Evolutionary conservation across 2,113 vertebrate species (phyloP).

Genomic region (Accipiter cooperii): DNA sequence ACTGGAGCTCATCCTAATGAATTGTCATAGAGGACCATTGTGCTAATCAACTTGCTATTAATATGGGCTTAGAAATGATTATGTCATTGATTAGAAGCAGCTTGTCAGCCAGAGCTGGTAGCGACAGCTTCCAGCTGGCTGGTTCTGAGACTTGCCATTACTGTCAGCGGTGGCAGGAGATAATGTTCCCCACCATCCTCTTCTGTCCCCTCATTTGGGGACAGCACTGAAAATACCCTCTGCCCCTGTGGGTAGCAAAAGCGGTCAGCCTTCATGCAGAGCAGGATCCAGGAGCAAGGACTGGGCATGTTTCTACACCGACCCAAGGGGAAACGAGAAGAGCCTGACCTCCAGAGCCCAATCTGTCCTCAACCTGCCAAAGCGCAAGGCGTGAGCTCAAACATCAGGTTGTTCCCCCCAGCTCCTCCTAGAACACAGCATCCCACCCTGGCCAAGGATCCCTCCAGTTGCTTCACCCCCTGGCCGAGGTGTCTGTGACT

Average conservation of each 20-base stretch:
- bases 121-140: not conserved
- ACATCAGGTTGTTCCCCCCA: not conserved
- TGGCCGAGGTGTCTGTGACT: not conserved
- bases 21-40: not conserved
- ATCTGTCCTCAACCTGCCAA: not conserved
- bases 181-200: not conserved
- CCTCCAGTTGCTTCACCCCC: not conserved
- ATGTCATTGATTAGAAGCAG: not conserved
- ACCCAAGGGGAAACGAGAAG: not conserved
- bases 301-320: rapidly evolving
- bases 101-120: not conserved
- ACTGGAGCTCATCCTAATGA: slow-evolving; percentile 37
- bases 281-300: not conserved
- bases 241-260: not conserved
- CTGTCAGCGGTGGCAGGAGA: not conserved
- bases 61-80: not conserved
- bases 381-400: not conserved
- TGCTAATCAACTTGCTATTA: slow-evolving; percentile 19
- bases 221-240: not conserved
- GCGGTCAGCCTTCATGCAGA: not conserved
- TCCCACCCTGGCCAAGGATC: not conserved
- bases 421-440: not conserved
- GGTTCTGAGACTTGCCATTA: not conserved
- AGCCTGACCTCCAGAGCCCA: not conserved
- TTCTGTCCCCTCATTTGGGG: not conserved